These are phyloP conservation scores for Pristionchus pacificus DNA, from an alignment of 1,140 invertebrate species.

Conservation along the genomic window DNA sequence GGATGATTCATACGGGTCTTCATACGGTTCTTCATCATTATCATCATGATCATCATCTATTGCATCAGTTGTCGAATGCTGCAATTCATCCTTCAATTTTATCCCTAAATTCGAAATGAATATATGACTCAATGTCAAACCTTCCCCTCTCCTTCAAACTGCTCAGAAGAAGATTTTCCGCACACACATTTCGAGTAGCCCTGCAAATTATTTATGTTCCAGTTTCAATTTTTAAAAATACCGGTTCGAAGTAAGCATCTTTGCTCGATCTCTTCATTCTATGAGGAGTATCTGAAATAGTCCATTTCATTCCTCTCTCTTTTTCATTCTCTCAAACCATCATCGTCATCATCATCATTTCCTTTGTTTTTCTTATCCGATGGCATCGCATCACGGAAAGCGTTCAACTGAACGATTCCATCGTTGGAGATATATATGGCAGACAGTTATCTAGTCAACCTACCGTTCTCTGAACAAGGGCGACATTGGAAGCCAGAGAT, in stretches of 20 bases:
- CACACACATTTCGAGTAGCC: constrained; percentile 32
- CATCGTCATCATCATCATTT: constrained; percentile 10
- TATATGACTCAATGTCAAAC: not conserved
- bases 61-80: no score
- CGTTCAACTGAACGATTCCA: constrained; percentile 33
- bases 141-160: constrained; percentile 16
- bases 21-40: not conserved
- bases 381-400: constrained; percentile 39
- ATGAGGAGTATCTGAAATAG: not conserved
- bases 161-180: constrained; percentile 14
- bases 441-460: constrained; percentile 6
- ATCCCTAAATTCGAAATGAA: constrained; percentile 18
- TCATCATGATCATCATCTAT: not conserved
- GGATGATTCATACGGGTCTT: not conserved
- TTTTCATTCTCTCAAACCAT: constrained; percentile 3
- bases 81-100: no score
- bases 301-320: constrained; percentile 11
- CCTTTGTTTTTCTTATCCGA: constrained; percentile 15
- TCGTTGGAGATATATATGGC: no score
- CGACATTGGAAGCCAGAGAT: constrained; percentile 39
- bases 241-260: constrained; percentile 29
- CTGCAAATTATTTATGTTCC: constrained; percentile 9
- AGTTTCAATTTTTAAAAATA: constrained; percentile 19
- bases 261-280: constrained; percentile 1
- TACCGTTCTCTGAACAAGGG: constrained; percentile 43